A percentile compares a stretch with the other conserved stretches of the same genome.
These are phyloP conservation scores for Baccha elongata DNA, from an alignment of 2,888 invertebrate species.

Conservation along the genomic window DNA sequence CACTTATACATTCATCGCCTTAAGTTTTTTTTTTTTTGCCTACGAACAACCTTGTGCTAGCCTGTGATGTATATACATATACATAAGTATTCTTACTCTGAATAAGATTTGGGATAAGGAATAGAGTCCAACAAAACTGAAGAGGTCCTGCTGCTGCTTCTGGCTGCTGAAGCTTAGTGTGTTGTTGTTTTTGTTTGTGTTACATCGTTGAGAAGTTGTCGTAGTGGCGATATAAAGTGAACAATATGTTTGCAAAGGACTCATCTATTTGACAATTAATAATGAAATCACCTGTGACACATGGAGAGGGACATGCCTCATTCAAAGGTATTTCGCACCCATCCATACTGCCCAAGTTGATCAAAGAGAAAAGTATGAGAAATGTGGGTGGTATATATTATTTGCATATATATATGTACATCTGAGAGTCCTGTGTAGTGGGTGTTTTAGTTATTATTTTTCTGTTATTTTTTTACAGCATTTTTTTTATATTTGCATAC, in stretches of 20 bases:
- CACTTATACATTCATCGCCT: conserved; percentile 37
- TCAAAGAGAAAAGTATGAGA: neutral
- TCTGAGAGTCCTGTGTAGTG: conserved; percentile 7
- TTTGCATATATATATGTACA: conserved; percentile 2
- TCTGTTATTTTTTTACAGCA: neutral
- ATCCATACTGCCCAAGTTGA: neutral
- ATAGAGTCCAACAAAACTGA: conserved; percentile 42
- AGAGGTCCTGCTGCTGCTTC: conserved; percentile 46
- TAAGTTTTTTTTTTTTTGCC: conserved; percentile 31
- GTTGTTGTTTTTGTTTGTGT: conserved; percentile 31
- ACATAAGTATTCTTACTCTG: conserved; percentile 18
- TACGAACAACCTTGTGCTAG: conserved; percentile 3
- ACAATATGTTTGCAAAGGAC: conserved; percentile 70
- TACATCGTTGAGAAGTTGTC: conserved; percentile 38
- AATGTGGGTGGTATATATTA: neutral
- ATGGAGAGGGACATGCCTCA: conserved; percentile 27
- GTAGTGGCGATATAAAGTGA: conserved; percentile 61
- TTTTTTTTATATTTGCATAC: conserved; percentile 13
- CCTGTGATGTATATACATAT: too few relatives aligned
- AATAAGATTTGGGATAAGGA: conserved; percentile 28
- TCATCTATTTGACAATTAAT: conserved; percentile 71
- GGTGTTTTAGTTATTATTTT: conserved; percentile 28
- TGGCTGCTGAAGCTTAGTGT: conserved; percentile 36
- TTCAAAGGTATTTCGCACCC: neutral
- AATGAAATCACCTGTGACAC: conserved; percentile 72